phyloP scores from a whole-genome alignment of 2,113 vertebrate species.

The Muntiacus reevesi region DNA sequence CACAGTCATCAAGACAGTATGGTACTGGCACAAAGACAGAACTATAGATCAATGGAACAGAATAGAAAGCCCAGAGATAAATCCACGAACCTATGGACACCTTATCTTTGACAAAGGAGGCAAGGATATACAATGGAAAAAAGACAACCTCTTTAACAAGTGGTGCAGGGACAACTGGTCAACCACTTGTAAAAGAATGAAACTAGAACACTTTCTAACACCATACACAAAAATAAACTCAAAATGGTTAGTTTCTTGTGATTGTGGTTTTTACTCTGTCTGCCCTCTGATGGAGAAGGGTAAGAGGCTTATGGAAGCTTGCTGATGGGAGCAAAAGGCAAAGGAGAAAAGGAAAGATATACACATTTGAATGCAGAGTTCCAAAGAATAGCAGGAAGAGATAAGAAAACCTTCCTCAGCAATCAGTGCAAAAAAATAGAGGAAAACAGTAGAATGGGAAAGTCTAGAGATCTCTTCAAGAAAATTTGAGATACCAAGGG shows the following conservation, averaged over 20 bases:
- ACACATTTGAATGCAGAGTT: not conserved
- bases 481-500: not conserved
- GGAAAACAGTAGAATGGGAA: not conserved
- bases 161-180: no score
- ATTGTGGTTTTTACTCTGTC: not conserved
- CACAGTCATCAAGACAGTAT: no score
- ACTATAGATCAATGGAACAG: no score
- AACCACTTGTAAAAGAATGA: no score
- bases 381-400: not conserved
- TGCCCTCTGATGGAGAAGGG: not conserved
- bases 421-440: not conserved
- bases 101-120: no score
- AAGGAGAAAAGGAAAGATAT: not conserved
- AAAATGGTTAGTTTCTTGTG: not conserved
- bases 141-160: no score
- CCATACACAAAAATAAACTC: no score
- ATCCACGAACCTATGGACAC: no score
- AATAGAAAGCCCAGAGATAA: no score
- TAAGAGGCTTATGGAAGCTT: not conserved
- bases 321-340: not conserved
- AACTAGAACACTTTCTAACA: no score
- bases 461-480: not conserved
- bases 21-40: no score
- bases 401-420: not conserved
- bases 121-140: no score